Evolutionary conservation across 37 sponge, comb jelly and placozoan species (phyloP).

Genomic region (Eunapius fragilis): DNA sequence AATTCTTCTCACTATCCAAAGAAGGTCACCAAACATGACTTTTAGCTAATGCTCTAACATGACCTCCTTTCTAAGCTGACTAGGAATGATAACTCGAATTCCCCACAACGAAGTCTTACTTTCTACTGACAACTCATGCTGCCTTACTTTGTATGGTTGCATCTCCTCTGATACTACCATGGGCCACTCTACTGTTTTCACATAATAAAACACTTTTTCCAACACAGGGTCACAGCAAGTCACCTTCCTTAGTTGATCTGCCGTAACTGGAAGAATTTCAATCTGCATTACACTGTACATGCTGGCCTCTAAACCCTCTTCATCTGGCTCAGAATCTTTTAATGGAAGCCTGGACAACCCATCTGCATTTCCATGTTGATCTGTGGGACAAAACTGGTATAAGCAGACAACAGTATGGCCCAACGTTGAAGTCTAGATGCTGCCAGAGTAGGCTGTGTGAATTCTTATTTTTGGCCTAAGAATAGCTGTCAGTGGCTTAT

Average conservation of each 20-base stretch:
- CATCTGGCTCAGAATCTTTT: not conserved
- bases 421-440: constrained; percentile 43
- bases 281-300: constrained; percentile 18
- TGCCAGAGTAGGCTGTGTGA: constrained; percentile 24
- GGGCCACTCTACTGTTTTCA: constrained; percentile 44
- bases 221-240: constrained; percentile 41
- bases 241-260: constrained; percentile 3
- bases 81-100: constrained; percentile 44
- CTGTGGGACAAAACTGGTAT: constrained; percentile 22
- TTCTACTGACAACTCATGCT: constrained; percentile 47
- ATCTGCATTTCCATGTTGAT: constrained; percentile 66
- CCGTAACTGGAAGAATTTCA: constrained; percentile 20
- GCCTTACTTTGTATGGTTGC: constrained; percentile 2
- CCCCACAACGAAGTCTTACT: constrained; percentile 40
- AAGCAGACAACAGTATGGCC: constrained; percentile 42
- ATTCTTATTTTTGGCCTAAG: constrained; percentile 40
- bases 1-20: not conserved
- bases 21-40: constrained; percentile 50
- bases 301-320: not conserved
- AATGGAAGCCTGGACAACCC: constrained; percentile 43
- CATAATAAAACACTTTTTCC: constrained; percentile 37
- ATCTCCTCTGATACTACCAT: not conserved
- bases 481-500: constrained; percentile 49
- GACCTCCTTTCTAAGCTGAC: not conserved
- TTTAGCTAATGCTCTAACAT: constrained; percentile 15